A percentile compares a stretch with the other conserved stretches of the same genome.
Evolutionary conservation across 2,888 invertebrate genomes (phyloP).

Genomic region (Chrysotoxum bicinctum): DNA sequence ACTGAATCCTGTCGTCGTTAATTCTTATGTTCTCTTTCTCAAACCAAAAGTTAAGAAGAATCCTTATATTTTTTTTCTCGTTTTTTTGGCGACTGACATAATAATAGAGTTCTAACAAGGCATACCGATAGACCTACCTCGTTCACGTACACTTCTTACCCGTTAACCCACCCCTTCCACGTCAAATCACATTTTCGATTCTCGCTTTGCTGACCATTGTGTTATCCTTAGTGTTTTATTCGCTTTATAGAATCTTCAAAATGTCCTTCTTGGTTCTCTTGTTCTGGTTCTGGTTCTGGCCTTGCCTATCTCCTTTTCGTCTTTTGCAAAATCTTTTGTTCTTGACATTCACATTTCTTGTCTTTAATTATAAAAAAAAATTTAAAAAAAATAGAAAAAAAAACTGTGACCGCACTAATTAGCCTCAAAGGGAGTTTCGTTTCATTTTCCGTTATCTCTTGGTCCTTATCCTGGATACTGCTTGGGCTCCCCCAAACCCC

Average conservation of each 20-base stretch:
- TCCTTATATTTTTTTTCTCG: conserved; percentile 7
- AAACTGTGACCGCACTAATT: conserved; percentile 81
- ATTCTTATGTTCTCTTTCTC: conserved; percentile 37
- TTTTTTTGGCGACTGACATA: conserved; percentile 37
- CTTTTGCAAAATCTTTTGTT: conserved; percentile 69
- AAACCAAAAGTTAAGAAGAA: conserved; percentile 13
- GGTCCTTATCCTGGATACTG: conserved; percentile 17
- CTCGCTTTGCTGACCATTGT: conserved; percentile 49
- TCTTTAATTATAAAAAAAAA: conserved; percentile 65
- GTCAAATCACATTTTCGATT: conserved; percentile 23
- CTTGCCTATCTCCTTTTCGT: conserved; percentile 61
- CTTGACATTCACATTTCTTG: conserved; percentile 70
- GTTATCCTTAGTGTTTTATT: conserved; percentile 49
- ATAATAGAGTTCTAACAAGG: conserved; percentile 55
- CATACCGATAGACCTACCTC: not conserved
- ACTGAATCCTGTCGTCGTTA: conserved; percentile 70
- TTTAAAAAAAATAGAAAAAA: conserved; percentile 71
- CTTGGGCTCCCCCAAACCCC: not conserved
- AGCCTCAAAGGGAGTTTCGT: conserved; percentile 78
- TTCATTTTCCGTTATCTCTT: conserved; percentile 33
- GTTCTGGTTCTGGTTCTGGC: not conserved
- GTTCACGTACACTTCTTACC: not conserved
- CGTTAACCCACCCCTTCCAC: not conserved
- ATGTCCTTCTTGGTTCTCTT: conserved; percentile 16
- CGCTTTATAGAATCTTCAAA: conserved; percentile 45